Evolutionary conservation across 2,888 invertebrate genomes (phyloP), one percentile per base, ranked within the genome.

Genomic region (Epistrophe eligans): DNA sequence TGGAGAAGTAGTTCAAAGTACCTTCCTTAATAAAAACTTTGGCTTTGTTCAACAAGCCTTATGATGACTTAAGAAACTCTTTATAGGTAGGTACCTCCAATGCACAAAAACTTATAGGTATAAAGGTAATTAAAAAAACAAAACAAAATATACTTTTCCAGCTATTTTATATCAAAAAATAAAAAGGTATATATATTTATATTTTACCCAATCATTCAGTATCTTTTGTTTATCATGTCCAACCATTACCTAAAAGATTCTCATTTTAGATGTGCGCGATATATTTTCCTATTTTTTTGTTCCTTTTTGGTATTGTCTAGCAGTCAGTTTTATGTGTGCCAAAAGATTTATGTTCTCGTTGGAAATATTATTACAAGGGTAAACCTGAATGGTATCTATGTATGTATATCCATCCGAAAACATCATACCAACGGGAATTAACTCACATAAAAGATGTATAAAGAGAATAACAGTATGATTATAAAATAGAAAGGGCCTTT

Each of bases 331-430:
- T 82, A 87, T 87, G 73, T 79, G 74, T 79, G 74, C 79, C 79
- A 79, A 79, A 85, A 79, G 85, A 87, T 87, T 87, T 87, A 82
- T 87, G 71, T 76, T 60, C 77, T 85, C 66, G 79, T 82, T 82
- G 77, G 58, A 74, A 87, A 82, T 87, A 82, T 87, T 77, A 82
- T 82, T 87, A 87, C 71, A 87, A 52, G 74, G 74, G 76, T 71
- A 79, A 77, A 50, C 40, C 48, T 67, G 52, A 60, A 40, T 15
- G 74, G 57, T 62, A 62, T 35, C 13, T 32, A 38, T 35, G 17
- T 35, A n/a, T 9, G 40, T 13, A 71, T 64, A 73, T 71, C 62
- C 62, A 79, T 28, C 40, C 62, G 6, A 43, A 72, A 55, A 64
- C 19, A 17, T 35, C 35, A 38, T 24, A 43, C 24, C 38, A 11